A percentile compares a stretch with the other conserved stretches of the same genome.
phyloP scores from a whole-genome alignment of 2,113 vertebrate genomes.

The Mystacornis crossleyi region DNA sequence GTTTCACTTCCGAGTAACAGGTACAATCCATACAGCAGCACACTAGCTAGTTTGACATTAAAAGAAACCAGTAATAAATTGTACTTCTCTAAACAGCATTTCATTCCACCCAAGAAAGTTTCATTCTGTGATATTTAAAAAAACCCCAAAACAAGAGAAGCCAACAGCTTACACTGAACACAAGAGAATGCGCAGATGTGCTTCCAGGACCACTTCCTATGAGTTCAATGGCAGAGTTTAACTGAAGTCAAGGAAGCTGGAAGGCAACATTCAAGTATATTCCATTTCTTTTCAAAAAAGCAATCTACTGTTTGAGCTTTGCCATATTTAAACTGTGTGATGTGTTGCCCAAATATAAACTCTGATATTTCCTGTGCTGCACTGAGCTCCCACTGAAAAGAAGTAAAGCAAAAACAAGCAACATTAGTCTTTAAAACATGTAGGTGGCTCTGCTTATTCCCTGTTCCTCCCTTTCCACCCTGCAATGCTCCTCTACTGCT shows the following conservation, averaged over 20 bases:
- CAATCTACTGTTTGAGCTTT: background rate
- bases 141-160: background rate
- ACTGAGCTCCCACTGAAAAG: constrained; percentile 33
- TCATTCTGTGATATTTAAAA: background rate
- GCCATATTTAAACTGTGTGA: background rate
- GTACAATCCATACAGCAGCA: background rate
- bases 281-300: background rate
- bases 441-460: background rate
- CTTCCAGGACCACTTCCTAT: background rate
- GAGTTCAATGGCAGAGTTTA: background rate
- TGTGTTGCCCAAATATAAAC: constrained; percentile 12
- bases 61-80: background rate
- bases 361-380: background rate
- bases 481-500: background rate
- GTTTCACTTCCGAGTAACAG: background rate
- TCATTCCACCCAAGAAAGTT: background rate
- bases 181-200: fast-evolving
- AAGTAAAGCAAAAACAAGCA: background rate
- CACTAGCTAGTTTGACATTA: background rate
- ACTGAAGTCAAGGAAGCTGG: background rate
- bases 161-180: background rate
- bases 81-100: background rate
- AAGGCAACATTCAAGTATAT: background rate
- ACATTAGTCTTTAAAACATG: background rate
- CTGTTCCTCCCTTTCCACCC: background rate